These are phyloP conservation scores for Grallaria varia DNA, from an alignment of 2,113 vertebrate genomes.

Conservation along the genomic window DNA sequence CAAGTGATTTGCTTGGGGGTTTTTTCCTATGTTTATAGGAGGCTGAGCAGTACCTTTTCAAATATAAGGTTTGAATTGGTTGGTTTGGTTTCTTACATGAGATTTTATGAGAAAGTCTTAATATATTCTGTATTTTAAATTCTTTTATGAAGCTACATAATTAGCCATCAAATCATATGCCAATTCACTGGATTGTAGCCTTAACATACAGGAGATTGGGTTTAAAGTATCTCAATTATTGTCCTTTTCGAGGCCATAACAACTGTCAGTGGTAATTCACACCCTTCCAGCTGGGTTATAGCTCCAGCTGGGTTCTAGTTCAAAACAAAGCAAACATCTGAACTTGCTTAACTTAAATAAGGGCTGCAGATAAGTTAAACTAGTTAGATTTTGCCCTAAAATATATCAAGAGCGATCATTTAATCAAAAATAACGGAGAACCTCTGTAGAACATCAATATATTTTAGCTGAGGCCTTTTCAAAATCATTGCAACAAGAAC, in stretches of 20 bases:
- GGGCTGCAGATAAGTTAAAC: not conserved
- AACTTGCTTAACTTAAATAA: not conserved
- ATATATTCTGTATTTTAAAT: not conserved
- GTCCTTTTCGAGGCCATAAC: not conserved
- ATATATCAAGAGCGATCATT: not conserved
- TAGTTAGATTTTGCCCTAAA: not conserved
- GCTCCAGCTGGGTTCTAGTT: not conserved
- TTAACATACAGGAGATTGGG: not conserved
- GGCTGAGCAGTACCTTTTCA: not conserved
- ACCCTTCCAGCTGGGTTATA: not conserved
- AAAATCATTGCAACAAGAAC: not conserved
- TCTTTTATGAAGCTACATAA: not conserved
- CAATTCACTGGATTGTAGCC: not conserved
- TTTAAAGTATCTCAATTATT: not conserved
- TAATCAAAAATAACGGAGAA: not conserved
- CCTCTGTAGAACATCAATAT: not conserved
- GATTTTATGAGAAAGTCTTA: not conserved
- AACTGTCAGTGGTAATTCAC: not conserved
- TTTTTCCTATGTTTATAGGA: not conserved
- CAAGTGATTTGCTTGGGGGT: fast-evolving
- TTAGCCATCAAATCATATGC: not conserved
- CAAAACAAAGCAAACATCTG: not conserved
- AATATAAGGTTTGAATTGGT: not conserved
- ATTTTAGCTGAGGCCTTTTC: not conserved
- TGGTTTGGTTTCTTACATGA: not conserved